Evolutionary conservation across 2,888 invertebrate species (phyloP), one percentile per base, ranked within the genome.

Genomic region (Epirrhoe alternata): DNA sequence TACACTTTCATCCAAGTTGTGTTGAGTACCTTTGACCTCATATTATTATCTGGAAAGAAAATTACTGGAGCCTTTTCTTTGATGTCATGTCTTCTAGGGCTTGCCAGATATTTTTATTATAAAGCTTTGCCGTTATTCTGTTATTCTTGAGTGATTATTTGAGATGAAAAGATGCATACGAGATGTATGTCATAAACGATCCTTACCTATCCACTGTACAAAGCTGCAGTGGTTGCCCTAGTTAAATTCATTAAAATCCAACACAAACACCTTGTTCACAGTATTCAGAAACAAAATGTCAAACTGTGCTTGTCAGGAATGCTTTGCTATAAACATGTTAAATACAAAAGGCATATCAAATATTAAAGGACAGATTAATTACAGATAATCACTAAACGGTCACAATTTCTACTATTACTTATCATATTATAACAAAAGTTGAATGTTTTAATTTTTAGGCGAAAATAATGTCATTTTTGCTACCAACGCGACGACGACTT

Each of bases 1-100:
- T 60, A 51, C 51, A 59, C 38, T 38, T 59, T 52, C 33, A 50
- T 38, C 52, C 59, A 59, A 59, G 59, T 51, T n/a, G 24, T 60
- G 14, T 16, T 42, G 14, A 60, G 52, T 52, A 31, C 59, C 16
- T 42, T 42, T 42, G 52, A 42, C 59, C 59, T 55, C 17, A 17
- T 42, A 42, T 42, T 51, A 24, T 51, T 24, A 47, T 47, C 47
- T 14, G 14, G 14, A 47, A 47, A 47, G 47, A 47, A 51, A 51
- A 51, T 38, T 38, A 42, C 54, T 12, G 17, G 16, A 60, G 51
- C 7, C 47, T 33, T 45, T 53, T 45, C 30, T 33, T 47, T 53
- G 16, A 53, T 45, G 52, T 45, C 33, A 31, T 45, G 10, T 58
- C 35, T 4, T 31, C n/a, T n/a, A n/a, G 45, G 30, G 56, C 31